Conservation (phyloP, 2,797 vertebrate genomes). For the Mormyrops boulengeri region DNA sequence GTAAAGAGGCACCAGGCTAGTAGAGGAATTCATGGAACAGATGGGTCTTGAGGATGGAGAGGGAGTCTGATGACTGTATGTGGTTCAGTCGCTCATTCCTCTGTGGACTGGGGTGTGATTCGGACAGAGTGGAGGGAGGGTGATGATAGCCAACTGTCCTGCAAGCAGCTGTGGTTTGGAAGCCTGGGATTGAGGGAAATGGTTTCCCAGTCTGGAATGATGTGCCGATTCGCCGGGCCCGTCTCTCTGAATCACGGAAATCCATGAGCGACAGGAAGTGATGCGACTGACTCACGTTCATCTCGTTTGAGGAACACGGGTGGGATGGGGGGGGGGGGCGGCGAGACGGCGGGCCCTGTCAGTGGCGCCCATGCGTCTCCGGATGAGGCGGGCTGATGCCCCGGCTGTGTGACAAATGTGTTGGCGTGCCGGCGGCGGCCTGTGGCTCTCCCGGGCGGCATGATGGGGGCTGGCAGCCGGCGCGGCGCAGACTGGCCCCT, state of each 20-base stretch:
- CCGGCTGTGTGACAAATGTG: conserved; percentile 47
- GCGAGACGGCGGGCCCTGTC: conserved; percentile 28
- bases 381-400: not conserved
- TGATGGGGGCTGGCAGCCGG: conserved; percentile 50
- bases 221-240: conserved; percentile 23
- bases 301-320: conserved; percentile 27
- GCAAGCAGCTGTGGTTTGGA: conserved; percentile 44
- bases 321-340: conserved; percentile 24
- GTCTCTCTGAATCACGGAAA: conserved; percentile 20
- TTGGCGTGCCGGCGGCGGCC: conserved; percentile 45
- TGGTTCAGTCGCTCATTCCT: not conserved
- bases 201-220: conserved; percentile 29
- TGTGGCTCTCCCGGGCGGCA: conserved; percentile 46
- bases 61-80: not conserved
- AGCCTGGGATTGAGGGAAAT: conserved; percentile 39
- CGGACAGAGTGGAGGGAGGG: not conserved
- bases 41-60: not conserved
- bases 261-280: conserved; percentile 1
- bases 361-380: not conserved
- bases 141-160: conserved; percentile 44
- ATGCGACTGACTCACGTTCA: conserved; percentile 24
- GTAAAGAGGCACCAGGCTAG: not conserved
- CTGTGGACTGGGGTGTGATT: conserved; percentile 12
- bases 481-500: conserved; percentile 38
- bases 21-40: not conserved